Conservation (phyloP, 2,888 invertebrate genomes). For the Andrena haemorrhoa region DNA sequence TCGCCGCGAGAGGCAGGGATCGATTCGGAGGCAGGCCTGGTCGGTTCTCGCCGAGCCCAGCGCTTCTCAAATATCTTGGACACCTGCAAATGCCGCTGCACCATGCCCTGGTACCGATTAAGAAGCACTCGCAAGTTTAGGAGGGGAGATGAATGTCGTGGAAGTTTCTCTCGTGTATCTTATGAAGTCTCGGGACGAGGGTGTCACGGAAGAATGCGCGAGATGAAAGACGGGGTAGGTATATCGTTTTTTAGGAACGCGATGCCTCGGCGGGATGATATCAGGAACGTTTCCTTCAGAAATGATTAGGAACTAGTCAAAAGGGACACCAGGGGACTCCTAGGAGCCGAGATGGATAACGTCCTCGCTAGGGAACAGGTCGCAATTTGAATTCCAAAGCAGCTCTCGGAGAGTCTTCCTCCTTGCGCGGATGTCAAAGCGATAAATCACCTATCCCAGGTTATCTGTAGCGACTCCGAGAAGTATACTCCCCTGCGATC, state of each 20-base stretch:
- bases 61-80: conserved; percentile 18
- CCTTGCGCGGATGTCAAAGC: conserved; percentile 29
- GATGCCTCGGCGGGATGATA: conserved; percentile 5
- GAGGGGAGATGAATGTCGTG: not conserved
- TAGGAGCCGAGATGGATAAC: conserved; percentile 35
- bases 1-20: conserved; percentile 1
- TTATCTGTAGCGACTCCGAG: conserved; percentile 22
- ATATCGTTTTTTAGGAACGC: not conserved
- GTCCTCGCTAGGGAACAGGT: conserved; percentile 19
- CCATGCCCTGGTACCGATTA: conserved; percentile 3
- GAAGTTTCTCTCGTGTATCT: not conserved
- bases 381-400: conserved; percentile 56
- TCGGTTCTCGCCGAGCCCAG: not conserved
- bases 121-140: not conserved
- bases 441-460: conserved; percentile 47
- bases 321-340: conserved; percentile 18
- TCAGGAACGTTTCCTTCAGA: not conserved
- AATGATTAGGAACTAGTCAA: conserved; percentile 12
- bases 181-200: not conserved
- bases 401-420: conserved; percentile 31
- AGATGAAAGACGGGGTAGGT: not conserved
- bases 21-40: conserved; percentile 26
- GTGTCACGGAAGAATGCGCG: not conserved
- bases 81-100: not conserved
- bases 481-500: not conserved